Evolutionary conservation across 2,113 vertebrate species (phyloP).

Genomic region (Eclectus roratus): DNA sequence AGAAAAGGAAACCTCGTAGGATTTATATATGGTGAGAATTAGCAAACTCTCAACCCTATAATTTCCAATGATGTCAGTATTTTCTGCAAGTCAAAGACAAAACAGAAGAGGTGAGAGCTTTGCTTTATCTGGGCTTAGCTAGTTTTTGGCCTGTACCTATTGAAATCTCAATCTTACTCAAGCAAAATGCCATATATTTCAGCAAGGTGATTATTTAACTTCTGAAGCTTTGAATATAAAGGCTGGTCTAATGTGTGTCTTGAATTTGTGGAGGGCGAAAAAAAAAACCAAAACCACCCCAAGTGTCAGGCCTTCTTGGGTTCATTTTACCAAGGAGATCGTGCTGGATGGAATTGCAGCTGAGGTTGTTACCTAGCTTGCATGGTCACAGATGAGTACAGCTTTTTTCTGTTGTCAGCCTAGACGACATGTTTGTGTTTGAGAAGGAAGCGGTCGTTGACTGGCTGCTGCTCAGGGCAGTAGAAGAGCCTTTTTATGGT

Average conservation of each 20-base stretch:
- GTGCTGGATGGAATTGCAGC: not conserved
- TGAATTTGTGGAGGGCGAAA: not conserved
- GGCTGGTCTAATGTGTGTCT: not conserved
- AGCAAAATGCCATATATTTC: not conserved
- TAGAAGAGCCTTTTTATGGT: not conserved
- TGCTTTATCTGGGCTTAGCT: not conserved
- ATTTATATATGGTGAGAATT: not conserved
- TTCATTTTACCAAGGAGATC: not conserved
- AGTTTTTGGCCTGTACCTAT: not conserved
- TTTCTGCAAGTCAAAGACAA: not conserved
- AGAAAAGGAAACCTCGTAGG: not conserved
- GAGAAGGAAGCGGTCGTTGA: not conserved
- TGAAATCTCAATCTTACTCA: not conserved
- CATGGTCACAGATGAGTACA: fast-evolving
- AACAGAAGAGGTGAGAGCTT: not conserved
- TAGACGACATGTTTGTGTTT: not conserved
- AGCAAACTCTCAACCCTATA: not conserved
- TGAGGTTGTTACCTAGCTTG: not conserved
- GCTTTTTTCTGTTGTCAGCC: not conserved
- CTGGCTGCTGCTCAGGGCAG: not conserved
- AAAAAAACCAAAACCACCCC: fast-evolving
- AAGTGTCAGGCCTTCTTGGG: not conserved
- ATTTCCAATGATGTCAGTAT: not conserved
- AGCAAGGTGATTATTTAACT: not conserved
- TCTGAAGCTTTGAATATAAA: not conserved